Percentiles rank a stretch among this genome's conserved stretches.
Evolutionary conservation across 2,888 invertebrate genomes (phyloP).

Genomic region (Ennomos quercinarius): DNA sequence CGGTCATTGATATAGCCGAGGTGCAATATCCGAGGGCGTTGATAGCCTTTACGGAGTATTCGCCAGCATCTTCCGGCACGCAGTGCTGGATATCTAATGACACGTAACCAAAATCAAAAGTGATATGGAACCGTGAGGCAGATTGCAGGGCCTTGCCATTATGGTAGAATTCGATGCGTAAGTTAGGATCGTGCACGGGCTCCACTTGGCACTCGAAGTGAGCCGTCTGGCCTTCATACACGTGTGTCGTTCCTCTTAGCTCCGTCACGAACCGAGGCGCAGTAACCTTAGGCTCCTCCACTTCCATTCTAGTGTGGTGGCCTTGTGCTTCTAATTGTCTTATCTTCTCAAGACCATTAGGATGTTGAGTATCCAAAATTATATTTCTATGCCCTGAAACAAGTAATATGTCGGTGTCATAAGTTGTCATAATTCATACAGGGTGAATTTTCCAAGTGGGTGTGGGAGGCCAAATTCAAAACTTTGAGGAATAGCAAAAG

Average conservation of each 20-base stretch:
- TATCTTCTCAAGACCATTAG: conserved; percentile 96
- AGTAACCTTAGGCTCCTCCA: conserved; percentile 92
- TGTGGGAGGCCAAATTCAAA: too few species aligned
- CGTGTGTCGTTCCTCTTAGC: conserved; percentile 93
- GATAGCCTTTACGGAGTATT: conserved; percentile 96
- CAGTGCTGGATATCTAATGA: conserved; percentile 97
- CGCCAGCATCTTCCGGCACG: conserved; percentile 97
- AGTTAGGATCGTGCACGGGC: conserved; percentile 95
- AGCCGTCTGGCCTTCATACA: conserved; percentile 96
- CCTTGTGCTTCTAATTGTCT: conserved; percentile 96
- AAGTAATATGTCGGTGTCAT: conserved; percentile 5
- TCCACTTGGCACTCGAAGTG: conserved; percentile 98
- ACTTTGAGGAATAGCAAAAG: too few species aligned
- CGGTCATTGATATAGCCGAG: conserved; percentile 92
- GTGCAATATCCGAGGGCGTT: conserved; percentile 96
- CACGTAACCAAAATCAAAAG: conserved; percentile 99
- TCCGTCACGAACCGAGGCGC: conserved; percentile 95
- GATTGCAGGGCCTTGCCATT: conserved; percentile 96
- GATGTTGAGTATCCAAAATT: conserved; percentile 95
- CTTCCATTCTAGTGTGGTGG: conserved; percentile 90
- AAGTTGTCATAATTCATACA: too few species aligned
- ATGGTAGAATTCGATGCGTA: conserved; percentile 96
- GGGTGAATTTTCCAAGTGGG: too few species aligned
- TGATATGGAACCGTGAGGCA: conserved; percentile 96
- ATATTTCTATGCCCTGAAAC: conserved; percentile 91